Conservation (phyloP, 2,797 vertebrate genomes). For the Gadopsis marmoratus region DNA sequence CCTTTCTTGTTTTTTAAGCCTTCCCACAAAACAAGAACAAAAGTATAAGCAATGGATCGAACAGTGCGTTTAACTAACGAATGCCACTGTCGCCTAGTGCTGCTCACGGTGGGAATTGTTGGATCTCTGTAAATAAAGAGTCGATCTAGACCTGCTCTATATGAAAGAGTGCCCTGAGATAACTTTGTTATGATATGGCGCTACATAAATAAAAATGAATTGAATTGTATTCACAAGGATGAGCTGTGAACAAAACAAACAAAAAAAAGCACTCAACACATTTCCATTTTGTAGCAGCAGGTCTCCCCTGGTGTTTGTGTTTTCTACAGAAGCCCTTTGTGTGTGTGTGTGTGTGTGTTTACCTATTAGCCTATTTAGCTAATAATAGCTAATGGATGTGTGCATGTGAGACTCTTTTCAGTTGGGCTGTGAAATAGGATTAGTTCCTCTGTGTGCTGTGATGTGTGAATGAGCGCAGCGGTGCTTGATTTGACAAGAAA, state of each 20-base stretch:
- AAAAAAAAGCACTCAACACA: conserved; percentile 37
- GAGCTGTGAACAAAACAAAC: conserved; percentile 18
- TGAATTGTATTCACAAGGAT: not conserved
- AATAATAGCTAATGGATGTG: conserved; percentile 69
- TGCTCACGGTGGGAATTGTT: too few relatives aligned
- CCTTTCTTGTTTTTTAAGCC: not conserved
- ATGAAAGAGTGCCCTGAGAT: too few relatives aligned
- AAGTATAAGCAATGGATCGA: not conserved
- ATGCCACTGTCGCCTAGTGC: too few relatives aligned
- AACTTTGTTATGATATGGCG: too few relatives aligned
- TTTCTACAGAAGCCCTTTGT: conserved; percentile 22
- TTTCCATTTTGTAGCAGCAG: conserved; percentile 40
- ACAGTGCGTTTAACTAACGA: not conserved
- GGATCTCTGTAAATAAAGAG: too few relatives aligned
- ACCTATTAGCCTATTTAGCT: conserved; percentile 59
- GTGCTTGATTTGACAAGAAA: conserved; percentile 20
- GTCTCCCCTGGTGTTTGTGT: conserved; percentile 39
- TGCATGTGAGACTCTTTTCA: conserved; percentile 57
- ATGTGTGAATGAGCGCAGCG: not conserved
- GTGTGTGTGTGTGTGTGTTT: conserved; percentile 41
- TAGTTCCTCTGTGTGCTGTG: conserved; percentile 43
- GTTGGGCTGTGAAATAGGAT: conserved; percentile 68
- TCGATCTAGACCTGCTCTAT: too few relatives aligned
- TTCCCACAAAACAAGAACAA: conserved; percentile 6
- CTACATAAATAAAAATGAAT: too few relatives aligned